Base-by-base conservation (phyloP, 1,140 invertebrate species). In the Elysia chlorotica region DNA sequence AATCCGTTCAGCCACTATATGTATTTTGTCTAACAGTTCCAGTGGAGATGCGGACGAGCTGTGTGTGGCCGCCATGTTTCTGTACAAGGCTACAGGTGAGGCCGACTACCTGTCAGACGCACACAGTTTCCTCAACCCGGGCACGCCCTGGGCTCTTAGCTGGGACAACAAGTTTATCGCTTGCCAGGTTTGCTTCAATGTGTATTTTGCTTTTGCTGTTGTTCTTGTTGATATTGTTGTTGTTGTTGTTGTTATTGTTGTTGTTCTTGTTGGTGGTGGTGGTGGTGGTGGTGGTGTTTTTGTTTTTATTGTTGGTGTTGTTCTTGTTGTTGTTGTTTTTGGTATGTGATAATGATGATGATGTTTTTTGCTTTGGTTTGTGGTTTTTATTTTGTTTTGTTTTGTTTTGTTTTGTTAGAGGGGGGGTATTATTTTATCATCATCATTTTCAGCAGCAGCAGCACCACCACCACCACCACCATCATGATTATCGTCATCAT, bases 11-110 rank as follows among this genome's bases (percentile, higher is more conserved):
- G n/a, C 10, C 10, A 14, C n/a, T n/a, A 48, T 14, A 14, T 25
- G 10, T 17, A 59, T 59, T 19, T 28, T 25, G 6, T 6, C 25
- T 35, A 41, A 59, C 65, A 90, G 89, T 63, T 89, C 89, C 14
- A 88, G 87, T 2, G 90, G 89, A 56, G 91, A 90, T 74, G 90
- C 89, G 3, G 91, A 92, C 80, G 91, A 92, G 76, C 78, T 92
- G 48, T 88, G 89, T 0, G 91, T 90, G 89, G 89, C 91, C 0
- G 90, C 90, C 0, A 83, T 88, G 0, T 92, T 91, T 91, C 81
- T 92, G 2, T 91, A 89, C 83, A 88, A 89, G 71, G 91, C 91
- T 2, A 91, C 91, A 0, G 88, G 88, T 17, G 87, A 91, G 2
- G 63, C 78, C 0, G 79, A 77, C 19, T 92, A 91, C 75, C 80